A percentile compares a stretch with the other conserved stretches of the same genome.
Conservation (phyloP, 2,888 invertebrate genomes). For the Sinotaia quadrata region DNA sequence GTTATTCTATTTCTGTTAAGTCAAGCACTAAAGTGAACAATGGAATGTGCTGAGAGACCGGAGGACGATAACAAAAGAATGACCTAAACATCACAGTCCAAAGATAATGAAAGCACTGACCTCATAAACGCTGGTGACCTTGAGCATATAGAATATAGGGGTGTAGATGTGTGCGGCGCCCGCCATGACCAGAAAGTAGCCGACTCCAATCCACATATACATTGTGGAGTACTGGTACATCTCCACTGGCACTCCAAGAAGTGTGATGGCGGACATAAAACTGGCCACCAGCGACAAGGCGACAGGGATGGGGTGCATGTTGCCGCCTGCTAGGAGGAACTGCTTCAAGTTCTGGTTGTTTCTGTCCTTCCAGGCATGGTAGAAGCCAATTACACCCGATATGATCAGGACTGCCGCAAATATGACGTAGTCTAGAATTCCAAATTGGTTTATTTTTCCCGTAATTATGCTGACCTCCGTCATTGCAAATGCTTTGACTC, state of each 20-base stretch:
- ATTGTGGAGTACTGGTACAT: constrained; percentile 69
- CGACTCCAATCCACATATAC: constrained; percentile 63
- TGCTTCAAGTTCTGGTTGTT: constrained; percentile 56
- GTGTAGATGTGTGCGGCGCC: constrained; percentile 61
- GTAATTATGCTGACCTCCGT: constrained; percentile 53
- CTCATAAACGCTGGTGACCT: constrained; percentile 65
- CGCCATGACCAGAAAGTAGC: constrained; percentile 66
- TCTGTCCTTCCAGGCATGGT: constrained; percentile 63
- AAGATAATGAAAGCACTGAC: no score
- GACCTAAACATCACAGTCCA: no score
- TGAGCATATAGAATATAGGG: constrained; percentile 60
- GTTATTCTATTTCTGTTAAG: no score
- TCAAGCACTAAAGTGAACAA: no score
- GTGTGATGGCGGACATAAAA: constrained; percentile 71
- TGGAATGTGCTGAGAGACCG: no score
- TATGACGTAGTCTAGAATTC: constrained; percentile 61
- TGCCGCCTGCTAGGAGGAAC: constrained; percentile 66
- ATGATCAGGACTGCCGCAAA: constrained; percentile 58
- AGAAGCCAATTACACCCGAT: constrained; percentile 65
- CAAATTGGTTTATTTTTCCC: constrained; percentile 46
- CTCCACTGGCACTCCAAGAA: constrained; percentile 69
- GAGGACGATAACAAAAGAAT: no score
- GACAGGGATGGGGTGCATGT: constrained; percentile 67
- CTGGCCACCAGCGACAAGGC: constrained; percentile 69
- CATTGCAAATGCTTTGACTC: no score